These are phyloP conservation scores for Pomacea maculata DNA, from an alignment of 1,140 invertebrate genomes.

Conservation along the genomic window DNA sequence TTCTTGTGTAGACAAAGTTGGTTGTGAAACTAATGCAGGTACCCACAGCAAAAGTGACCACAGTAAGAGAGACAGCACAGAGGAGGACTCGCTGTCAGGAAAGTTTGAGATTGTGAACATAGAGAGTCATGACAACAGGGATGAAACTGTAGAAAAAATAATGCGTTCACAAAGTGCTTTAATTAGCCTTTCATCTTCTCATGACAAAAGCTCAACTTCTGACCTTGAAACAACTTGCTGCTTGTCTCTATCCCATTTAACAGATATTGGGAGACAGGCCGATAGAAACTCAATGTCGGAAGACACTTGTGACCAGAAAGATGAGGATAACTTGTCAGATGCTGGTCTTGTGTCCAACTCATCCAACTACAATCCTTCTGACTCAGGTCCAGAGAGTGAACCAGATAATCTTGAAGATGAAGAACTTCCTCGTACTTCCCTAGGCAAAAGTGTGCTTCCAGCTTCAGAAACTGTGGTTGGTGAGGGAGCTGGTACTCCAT, in stretches of 20 bases:
- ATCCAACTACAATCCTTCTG: conserved; percentile 34
- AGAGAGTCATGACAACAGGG: background rate
- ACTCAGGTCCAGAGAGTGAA: conserved; percentile 34
- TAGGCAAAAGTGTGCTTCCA: background rate
- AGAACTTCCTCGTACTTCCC: background rate
- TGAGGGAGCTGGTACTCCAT: background rate
- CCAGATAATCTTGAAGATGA: conserved; percentile 18
- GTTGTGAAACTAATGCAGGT: no score
- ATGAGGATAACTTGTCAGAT: conserved; percentile 18
- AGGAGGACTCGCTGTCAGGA: background rate
- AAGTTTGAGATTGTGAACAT: conserved; percentile 17
- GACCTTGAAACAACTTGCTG: background rate
- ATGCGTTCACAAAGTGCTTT: background rate
- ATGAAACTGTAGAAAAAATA: no score
- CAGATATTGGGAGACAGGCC: background rate
- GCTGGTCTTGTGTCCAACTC: conserved; percentile 21
- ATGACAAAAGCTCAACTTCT: background rate
- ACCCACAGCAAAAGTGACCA: background rate
- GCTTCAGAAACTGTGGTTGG: background rate
- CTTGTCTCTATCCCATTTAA: background rate
- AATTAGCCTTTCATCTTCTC: background rate
- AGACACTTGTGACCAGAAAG: conserved; percentile 1
- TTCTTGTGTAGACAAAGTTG: no score
- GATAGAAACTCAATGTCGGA: background rate
- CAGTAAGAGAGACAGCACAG: background rate